A percentile compares a stretch with the other conserved stretches of the same genome.
Evolutionary conservation across 2,888 invertebrate species (phyloP).

Genomic region (Agrochola circellaris): DNA sequence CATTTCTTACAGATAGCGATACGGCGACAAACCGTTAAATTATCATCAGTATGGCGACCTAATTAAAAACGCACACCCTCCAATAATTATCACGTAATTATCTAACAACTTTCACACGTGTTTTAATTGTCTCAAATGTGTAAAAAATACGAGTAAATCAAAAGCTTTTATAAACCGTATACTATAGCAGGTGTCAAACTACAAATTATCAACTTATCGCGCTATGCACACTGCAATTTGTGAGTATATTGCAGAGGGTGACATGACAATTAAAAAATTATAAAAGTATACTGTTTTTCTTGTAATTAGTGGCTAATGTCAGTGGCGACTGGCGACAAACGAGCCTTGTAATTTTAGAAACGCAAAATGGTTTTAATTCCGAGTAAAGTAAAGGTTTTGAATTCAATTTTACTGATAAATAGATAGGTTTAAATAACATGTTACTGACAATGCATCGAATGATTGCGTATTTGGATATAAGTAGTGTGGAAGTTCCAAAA

Average conservation of each 20-base stretch:
- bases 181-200: constrained; percentile 82
- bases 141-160: constrained; percentile 54
- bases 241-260: constrained; percentile 57
- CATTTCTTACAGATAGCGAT: not conserved
- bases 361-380: not conserved
- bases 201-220: constrained; percentile 87
- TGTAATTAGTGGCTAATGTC: constrained; percentile 42
- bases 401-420: constrained; percentile 1
- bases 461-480: not conserved
- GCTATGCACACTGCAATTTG: constrained; percentile 69
- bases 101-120: constrained; percentile 57
- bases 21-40: constrained; percentile 12
- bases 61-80: constrained; percentile 13
- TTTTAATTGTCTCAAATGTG: constrained; percentile 24
- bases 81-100: constrained; percentile 45
- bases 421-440: not conserved
- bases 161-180: constrained; percentile 42
- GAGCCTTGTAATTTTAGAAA: constrained; percentile 24
- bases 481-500: not conserved
- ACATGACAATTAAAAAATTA: constrained; percentile 61
- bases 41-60: constrained; percentile 2
- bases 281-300: constrained; percentile 47
- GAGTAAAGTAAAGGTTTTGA: not conserved
- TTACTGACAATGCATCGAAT: not conserved
- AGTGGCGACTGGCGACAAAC: constrained; percentile 20